Conservation (phyloP, 2,888 invertebrate species). For the Criorhina ranunculi region DNA sequence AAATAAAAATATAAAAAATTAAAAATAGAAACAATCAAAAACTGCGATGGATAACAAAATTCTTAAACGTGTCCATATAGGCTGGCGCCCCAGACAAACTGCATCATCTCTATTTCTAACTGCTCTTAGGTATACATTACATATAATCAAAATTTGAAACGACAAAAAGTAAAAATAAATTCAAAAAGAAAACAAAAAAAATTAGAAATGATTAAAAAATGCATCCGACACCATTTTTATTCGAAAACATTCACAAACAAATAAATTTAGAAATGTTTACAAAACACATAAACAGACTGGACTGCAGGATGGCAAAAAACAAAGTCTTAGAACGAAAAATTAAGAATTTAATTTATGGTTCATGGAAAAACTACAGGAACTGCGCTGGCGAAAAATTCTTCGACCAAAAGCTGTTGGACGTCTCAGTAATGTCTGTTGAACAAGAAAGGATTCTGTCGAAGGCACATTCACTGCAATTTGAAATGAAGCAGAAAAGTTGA, state of each 20-base stretch:
- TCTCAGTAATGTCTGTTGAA: neutral
- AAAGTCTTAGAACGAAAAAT: constrained; percentile 24
- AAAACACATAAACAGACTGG: neutral
- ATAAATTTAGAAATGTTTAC: constrained; percentile 12
- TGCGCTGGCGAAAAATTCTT: neutral
- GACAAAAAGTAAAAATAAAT: constrained; percentile 25
- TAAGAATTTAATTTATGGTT: constrained; percentile 29
- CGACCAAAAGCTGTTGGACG: neutral
- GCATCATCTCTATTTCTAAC: neutral
- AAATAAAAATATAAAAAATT: constrained; percentile 13
- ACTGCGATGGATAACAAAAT: constrained; percentile 16
- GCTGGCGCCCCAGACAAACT: neutral
- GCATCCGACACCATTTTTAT: constrained; percentile 28
- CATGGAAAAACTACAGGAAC: constrained; percentile 13
- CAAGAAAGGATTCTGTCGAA: constrained; percentile 9
- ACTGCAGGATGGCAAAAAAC: neutral
- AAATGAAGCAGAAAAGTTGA: neutral
- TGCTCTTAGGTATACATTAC: neutral
- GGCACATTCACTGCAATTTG: neutral
- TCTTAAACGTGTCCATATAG: neutral
- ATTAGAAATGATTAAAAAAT: constrained; percentile 4
- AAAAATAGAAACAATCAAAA: constrained; percentile 1
- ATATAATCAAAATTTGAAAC: neutral
- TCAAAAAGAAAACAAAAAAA: neutral
- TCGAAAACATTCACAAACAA: constrained; percentile 5